A percentile compares a stretch with the other conserved stretches of the same genome.
Conservation (phyloP, 2,797 vertebrate species). For the Taenioides sp. region DNA sequence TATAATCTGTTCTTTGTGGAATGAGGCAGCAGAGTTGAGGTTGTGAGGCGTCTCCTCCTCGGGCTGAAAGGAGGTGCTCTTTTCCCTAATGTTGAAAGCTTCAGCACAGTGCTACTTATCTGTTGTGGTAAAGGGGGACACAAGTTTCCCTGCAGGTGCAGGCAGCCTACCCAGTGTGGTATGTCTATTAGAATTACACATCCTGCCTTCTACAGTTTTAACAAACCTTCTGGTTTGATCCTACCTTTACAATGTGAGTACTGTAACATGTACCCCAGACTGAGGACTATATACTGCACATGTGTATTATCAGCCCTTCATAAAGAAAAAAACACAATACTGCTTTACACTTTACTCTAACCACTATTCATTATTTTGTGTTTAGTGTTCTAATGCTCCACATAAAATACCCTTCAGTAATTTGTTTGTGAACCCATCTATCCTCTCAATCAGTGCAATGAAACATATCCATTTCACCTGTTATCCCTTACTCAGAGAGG, state of each 20-base stretch:
- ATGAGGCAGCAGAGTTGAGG: background rate
- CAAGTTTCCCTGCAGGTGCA: slow-evolving; percentile 70
- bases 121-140: slow-evolving; percentile 70
- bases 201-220: slow-evolving; percentile 54
- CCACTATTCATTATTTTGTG: background rate
- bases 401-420: background rate
- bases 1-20: background rate
- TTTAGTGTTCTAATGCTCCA: background rate
- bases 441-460: slow-evolving; percentile 75
- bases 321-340: too few species aligned
- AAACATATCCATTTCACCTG: slow-evolving; percentile 76
- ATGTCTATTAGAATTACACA: slow-evolving; percentile 61
- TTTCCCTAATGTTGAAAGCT: slow-evolving; percentile 41
- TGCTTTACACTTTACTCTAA: too few species aligned
- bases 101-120: slow-evolving; percentile 74
- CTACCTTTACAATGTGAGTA: slow-evolving; percentile 37
- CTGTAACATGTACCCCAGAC: slow-evolving; percentile 51
- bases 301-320: background rate
- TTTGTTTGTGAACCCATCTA: slow-evolving; percentile 10
- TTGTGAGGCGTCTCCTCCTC: slow-evolving; percentile 31
- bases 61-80: slow-evolving; percentile 48
- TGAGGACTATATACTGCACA: background rate
- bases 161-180: slow-evolving; percentile 71
- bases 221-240: slow-evolving; percentile 39
- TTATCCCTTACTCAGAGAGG: slow-evolving; percentile 63